Base-by-base conservation (phyloP, 2,888 invertebrate genomes). In the Neoscelio sp. region DNA sequence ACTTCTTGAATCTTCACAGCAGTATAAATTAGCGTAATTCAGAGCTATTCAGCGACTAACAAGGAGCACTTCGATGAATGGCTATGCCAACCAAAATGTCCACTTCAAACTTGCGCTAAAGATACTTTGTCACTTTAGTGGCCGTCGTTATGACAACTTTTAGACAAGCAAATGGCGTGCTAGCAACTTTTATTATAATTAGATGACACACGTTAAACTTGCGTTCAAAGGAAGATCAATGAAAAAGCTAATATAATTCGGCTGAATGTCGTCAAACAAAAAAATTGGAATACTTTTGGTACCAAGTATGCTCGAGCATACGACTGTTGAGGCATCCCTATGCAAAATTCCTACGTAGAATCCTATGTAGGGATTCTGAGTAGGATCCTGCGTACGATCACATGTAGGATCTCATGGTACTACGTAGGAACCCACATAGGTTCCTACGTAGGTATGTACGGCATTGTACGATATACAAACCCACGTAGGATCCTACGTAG, bases 1-100 rank as follows among this genome's bases (percentile, higher is more conserved):
- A 64, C 28, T 62, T 62, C 48, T 50, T 58, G 44, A 23, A 15
- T 28, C 8, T 10, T 28, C 7, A 13, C 7, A 10, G 23, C 17
- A 75, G 58, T 48, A 60, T 38, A 75, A 75, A 75, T 75, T 67
- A 75, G 40, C 48, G 58, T 67, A 67, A 75, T 75, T 67, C 46
- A 52, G 28, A 7, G 26, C 44, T 8, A 67, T 65, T 75, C 44
- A 75, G 12, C 52, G 5, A 12, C 38, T 73, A 73, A 64, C 64
- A 46, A 35, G 23, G 30, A 8, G 38, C 6, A 13, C 33, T 56
- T 75, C 74, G 50, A 67, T 74, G 42, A 65, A 46, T 74, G 58
- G 48, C 60, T 58, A 4, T 33, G 12, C 30, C 23, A 30, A 60
- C 54, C 67, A 58, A 58, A 44, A 42, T 50, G 50, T 75, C 12